phyloP scores from a whole-genome alignment of 2,797 vertebrate genomes.

The Acipenser ruthenus region DNA sequence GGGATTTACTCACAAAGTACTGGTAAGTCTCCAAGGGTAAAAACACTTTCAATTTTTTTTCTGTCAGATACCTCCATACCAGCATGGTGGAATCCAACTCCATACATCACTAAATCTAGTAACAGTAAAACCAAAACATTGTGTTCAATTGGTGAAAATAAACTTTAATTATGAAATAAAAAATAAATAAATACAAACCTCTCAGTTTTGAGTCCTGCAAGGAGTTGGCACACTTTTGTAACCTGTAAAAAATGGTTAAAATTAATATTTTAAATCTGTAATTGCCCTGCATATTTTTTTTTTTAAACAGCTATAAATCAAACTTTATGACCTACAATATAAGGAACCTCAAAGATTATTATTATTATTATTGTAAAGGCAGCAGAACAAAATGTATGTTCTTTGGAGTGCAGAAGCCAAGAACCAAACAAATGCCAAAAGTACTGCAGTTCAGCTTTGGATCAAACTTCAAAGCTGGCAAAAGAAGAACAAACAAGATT shows the following conservation, averaged over 20 bases:
- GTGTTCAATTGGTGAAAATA: conserved; percentile 5
- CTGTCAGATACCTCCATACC: conserved; percentile 84
- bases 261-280: conserved; percentile 10
- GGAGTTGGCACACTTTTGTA: conserved; percentile 74
- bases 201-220: conserved; percentile 81
- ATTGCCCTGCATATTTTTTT: no score
- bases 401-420: no score
- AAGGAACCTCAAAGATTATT: not conserved
- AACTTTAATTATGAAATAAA: not conserved
- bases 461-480: not conserved
- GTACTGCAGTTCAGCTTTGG: not conserved
- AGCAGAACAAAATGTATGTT: no score
- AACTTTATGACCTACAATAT: not conserved
- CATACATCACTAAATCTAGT: conserved; percentile 68
- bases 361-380: not conserved
- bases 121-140: conserved; percentile 31
- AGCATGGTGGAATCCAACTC: conserved; percentile 92
- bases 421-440: no score
- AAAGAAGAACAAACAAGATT: conserved; percentile 16
- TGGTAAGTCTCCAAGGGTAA: conserved; percentile 81
- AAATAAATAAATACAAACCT: conserved; percentile 58
- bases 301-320: conserved; percentile 4
- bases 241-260: conserved; percentile 48
- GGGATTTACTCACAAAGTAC: conserved; percentile 80
- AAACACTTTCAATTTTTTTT: conserved; percentile 80